phyloP scores from a whole-genome alignment of 2,113 vertebrate species.

The Dipodomys merriami region DNA sequence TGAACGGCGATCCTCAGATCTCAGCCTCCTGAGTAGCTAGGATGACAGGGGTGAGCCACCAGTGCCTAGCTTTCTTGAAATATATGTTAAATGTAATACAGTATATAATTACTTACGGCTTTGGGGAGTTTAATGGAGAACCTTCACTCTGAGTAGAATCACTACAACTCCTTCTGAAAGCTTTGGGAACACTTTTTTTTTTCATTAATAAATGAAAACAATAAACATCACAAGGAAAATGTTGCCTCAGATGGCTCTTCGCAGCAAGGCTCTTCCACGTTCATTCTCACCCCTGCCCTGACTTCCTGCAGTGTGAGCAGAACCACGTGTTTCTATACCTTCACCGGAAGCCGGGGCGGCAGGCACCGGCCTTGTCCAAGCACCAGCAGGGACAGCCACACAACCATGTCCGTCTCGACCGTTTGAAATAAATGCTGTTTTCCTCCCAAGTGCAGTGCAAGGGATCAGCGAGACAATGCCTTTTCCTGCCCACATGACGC shows the following conservation, averaged over 20 bases:
- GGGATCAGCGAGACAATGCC: slow-evolving; percentile 50
- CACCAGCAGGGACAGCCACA: background rate
- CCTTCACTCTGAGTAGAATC: background rate
- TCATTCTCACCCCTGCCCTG: background rate
- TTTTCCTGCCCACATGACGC: slow-evolving; percentile 41
- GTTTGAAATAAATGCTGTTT: background rate
- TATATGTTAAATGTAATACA: no score
- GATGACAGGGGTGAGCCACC: no score
- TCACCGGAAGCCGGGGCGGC: background rate
- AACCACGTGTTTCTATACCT: accelerated
- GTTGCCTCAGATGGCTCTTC: background rate
- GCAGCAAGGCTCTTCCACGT: background rate
- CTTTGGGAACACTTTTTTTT: no score
- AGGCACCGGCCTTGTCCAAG: background rate
- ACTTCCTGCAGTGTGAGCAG: background rate
- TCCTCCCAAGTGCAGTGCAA: slow-evolving; percentile 24
- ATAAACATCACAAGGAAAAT: background rate
- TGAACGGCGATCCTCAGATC: no score
- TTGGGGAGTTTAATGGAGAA: background rate
- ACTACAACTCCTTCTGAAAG: background rate
- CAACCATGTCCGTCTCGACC: background rate
- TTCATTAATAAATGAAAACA: background rate
- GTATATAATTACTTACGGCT: background rate
- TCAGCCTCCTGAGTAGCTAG: no score
- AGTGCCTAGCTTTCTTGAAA: no score